These are phyloP conservation scores for Julus scanicus DNA, from an alignment of 2,888 invertebrate species.

Conservation along the genomic window DNA sequence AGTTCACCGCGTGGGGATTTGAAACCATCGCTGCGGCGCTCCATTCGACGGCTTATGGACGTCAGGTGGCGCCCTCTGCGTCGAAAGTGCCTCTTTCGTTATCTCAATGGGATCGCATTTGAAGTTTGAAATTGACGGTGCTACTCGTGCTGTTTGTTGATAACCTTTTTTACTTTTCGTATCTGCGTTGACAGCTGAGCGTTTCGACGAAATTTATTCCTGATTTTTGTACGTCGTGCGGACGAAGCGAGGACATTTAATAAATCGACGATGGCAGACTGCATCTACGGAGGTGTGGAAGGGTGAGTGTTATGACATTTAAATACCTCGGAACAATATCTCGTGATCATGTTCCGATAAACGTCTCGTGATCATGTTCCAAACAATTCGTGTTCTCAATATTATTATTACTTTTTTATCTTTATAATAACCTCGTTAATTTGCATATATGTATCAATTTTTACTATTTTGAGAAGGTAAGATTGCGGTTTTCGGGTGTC, in stretches of 20 bases:
- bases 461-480: too few species aligned
- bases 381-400: neutral
- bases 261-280: conserved; percentile 19
- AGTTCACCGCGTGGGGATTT: neutral
- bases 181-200: conserved; percentile 12
- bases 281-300: conserved; percentile 14
- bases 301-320: neutral
- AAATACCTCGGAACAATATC: too few species aligned
- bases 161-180: neutral
- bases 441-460: too few species aligned
- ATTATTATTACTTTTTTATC: too few species aligned
- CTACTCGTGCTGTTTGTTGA: conserved; percentile 24
- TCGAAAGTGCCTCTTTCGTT: conserved; percentile 8
- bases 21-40: neutral
- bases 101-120: neutral
- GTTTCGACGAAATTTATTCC: neutral
- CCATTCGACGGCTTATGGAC: neutral
- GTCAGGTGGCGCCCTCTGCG: neutral
- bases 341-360: too few species aligned
- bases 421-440: too few species aligned
- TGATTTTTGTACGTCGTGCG: too few species aligned
- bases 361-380: too few species aligned
- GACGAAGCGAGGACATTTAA: neutral
- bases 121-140: conserved; percentile 15
- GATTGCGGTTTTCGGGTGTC: too few species aligned